phyloP scores from a whole-genome alignment of 2,888 invertebrate genomes.

The Argynnis bischoffii region DNA sequence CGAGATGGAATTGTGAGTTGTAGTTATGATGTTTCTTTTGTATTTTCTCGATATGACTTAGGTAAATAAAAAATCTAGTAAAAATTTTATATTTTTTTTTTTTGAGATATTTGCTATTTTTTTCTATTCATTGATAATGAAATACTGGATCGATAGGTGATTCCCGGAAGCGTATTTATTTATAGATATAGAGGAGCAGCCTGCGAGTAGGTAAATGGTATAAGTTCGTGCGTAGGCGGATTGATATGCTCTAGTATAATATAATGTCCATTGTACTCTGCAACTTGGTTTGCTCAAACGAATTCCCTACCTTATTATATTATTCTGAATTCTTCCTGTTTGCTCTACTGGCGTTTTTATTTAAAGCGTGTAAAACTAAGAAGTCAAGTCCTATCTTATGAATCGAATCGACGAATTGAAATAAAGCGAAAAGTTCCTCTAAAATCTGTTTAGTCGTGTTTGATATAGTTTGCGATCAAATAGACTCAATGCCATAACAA shows the following conservation, averaged over 20 bases:
- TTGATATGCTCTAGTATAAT: background rate
- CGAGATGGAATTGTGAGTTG: too few species aligned
- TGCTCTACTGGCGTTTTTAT: background rate
- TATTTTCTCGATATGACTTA: too few species aligned
- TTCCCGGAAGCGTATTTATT: slow-evolving; percentile 4
- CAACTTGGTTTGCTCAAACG: background rate
- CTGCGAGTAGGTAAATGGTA: background rate
- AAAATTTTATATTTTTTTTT: too few species aligned
- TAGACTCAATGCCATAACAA: background rate
- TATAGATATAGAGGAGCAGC: background rate
- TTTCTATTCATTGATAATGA: background rate
- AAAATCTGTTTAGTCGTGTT: too few species aligned
- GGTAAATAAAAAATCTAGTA: too few species aligned
- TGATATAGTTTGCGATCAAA: background rate
- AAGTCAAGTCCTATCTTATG: too few species aligned
- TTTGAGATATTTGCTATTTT: background rate
- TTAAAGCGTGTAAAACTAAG: background rate
- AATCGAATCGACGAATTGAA: too few species aligned
- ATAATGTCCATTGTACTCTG: background rate
- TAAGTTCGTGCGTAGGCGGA: background rate
- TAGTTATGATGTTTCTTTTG: too few species aligned
- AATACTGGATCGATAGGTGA: slow-evolving; percentile 5
- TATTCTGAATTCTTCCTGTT: background rate
- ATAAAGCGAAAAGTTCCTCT: too few species aligned
- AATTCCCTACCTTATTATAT: background rate